Percentiles rank a stretch among this genome's conserved stretches.
These are phyloP conservation scores for Lepilemur septentrionalis DNA, from an alignment of 2,797 vertebrate genomes.

Conservation along the genomic window DNA sequence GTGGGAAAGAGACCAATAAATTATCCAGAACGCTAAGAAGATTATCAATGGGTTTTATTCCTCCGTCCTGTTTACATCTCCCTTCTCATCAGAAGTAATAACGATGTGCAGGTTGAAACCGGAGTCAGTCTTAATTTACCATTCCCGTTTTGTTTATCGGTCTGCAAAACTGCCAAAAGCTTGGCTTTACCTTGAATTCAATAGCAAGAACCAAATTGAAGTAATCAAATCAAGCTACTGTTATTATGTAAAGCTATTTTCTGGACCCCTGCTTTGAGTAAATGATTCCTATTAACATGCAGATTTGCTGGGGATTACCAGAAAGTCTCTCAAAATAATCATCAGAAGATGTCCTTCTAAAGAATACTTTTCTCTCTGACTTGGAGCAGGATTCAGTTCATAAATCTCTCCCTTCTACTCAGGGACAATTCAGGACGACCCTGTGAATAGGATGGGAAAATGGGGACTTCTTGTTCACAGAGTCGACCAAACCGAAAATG, in stretches of 20 bases:
- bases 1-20: slow-evolving; percentile 76
- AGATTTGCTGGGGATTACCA: slow-evolving; percentile 84
- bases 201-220: slow-evolving; percentile 76
- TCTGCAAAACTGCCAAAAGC: slow-evolving; percentile 73
- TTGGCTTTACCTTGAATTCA: slow-evolving; percentile 74
- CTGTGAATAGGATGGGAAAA: slow-evolving; percentile 50
- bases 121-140: slow-evolving; percentile 61
- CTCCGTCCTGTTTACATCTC: slow-evolving; percentile 69
- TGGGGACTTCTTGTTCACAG: background rate
- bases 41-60: slow-evolving; percentile 80
- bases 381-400: background rate
- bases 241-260: slow-evolving; percentile 82
- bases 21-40: slow-evolving; percentile 75
- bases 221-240: slow-evolving; percentile 77
- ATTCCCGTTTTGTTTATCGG: slow-evolving; percentile 62
- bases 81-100: slow-evolving; percentile 76
- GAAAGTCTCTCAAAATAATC: slow-evolving; percentile 80
- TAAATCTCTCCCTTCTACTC: slow-evolving; percentile 47
- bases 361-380: slow-evolving; percentile 66
- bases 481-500: background rate
- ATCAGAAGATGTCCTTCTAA: slow-evolving; percentile 81
- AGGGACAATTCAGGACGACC: background rate
- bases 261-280: slow-evolving; percentile 75
- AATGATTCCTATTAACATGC: slow-evolving; percentile 83
- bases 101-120: slow-evolving; percentile 60